Evolutionary conservation across 2,797 vertebrate species (phyloP), one percentile per base, ranked within the genome.

Genomic region (Cyprinodon diabolis): DNA sequence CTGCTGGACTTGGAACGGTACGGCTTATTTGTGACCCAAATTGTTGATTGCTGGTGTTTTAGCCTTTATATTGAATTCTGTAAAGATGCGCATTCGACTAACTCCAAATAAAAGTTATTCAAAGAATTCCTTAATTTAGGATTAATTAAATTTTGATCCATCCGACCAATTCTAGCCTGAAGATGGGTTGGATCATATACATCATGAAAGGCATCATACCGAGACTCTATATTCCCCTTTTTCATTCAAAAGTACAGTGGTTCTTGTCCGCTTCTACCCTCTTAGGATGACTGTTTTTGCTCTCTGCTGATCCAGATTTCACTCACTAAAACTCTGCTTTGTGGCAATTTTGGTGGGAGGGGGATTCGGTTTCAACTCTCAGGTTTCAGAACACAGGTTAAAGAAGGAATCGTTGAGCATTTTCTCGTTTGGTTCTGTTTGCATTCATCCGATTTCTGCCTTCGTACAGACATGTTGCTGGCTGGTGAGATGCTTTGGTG

Each of bases 401-500:
- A 11, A 10, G 6, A 60, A 21, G 21, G 23, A 60, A 21, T 2
- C 37, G 6, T 6, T 30, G 19, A 45, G n/a, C 40, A 25, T 25
- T 12, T 21, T 69, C 21, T 47, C 45, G 21, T 47, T 58, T 52
- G 14, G 25, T 35, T 25, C 23, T 3, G 25, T 30, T 51, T 43
- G 1, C 30, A 21, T 57, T 11, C n/a, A 48, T 37, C 13, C 23
- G 11, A 58, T 30, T 78, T 21, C 23, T 79, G 43, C 76, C 17
- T 76, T 23, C 72, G 66, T 2, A 3, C 83, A 86, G 85, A 54
- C 43, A 0, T 2, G 67, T 15, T 5, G 2, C 23, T 62, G 1
- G 54, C 47, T 14, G 73, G 75, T 81, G 67, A 71, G 84, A 69
- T 66, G 73, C 74, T 71, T 75, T 63, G 66, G 71, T 72, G 55